A percentile compares a stretch with the other conserved stretches of the same genome.
Evolutionary conservation across 1,140 invertebrate species (phyloP).

Genomic region (Drosophila kurseongensis): DNA sequence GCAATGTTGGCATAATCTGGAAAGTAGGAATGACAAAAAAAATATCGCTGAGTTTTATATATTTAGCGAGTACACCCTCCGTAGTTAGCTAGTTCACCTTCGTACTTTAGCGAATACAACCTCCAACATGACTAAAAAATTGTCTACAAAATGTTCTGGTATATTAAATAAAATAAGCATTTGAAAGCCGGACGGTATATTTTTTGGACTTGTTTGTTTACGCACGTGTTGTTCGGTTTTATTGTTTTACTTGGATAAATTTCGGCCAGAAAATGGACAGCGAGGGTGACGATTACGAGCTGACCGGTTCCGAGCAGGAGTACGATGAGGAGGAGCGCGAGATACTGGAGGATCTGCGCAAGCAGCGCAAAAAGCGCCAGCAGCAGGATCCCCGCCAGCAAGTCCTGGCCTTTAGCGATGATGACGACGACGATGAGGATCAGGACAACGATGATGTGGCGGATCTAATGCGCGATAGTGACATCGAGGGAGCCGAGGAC

Average conservation of each 20-base stretch:
- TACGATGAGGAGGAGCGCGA: constrained; percentile 88
- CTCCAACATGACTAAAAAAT: too few species aligned
- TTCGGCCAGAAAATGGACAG: constrained; percentile 52
- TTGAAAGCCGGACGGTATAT: too few species aligned
- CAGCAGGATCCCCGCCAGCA: constrained; percentile 88
- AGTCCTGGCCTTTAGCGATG: constrained; percentile 87
- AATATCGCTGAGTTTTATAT: too few species aligned
- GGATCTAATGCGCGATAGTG: constrained; percentile 86
- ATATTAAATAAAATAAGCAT: too few species aligned
- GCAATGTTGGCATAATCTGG: not conserved
- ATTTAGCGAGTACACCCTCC: too few species aligned
- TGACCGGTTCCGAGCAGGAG: constrained; percentile 90
- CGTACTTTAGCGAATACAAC: too few species aligned
- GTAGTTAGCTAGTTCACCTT: too few species aligned
- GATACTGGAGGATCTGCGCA: constrained; percentile 87
- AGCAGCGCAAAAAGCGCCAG: constrained; percentile 84
- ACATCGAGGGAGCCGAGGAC: constrained; percentile 90
- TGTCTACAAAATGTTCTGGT: too few species aligned
- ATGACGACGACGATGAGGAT: constrained; percentile 84
- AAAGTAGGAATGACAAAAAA: not conserved
- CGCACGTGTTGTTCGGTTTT: constrained; percentile 56
- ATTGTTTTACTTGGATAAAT: not conserved
- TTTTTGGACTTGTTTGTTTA: constrained; percentile 50
- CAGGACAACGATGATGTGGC: constrained; percentile 84
- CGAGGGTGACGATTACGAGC: constrained; percentile 86